Conservation (phyloP, 23 tunicate genomes). For the Corella eumyota region DNA sequence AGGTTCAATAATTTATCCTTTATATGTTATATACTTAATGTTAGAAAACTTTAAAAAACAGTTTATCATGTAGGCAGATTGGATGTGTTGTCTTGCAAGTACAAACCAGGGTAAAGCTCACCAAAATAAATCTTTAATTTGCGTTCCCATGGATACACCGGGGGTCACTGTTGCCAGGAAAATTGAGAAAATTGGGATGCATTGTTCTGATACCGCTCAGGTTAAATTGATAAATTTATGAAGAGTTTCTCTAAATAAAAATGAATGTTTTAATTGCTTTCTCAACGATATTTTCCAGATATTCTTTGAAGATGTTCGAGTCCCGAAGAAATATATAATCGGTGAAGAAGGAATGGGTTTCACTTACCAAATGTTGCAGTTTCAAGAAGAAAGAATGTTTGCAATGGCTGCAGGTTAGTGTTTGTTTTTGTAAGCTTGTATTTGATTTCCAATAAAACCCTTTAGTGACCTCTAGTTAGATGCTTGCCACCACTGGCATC, state of each 20-base stretch:
- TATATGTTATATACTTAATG: too few species aligned
- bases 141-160: conserved; percentile 89
- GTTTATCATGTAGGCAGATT: conserved; percentile 57
- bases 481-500: too few species aligned
- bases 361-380: conserved; percentile 91
- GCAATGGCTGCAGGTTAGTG: conserved; percentile 45
- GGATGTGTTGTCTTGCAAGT: conserved; percentile 85
- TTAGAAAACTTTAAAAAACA: too few species aligned
- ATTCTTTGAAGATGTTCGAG: conserved; percentile 86
- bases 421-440: neutral
- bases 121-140: conserved; percentile 76
- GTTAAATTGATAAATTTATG: conserved; percentile 22
- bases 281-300: conserved; percentile 17
- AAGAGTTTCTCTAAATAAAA: neutral
- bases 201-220: conserved; percentile 69
- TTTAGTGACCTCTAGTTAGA: too few species aligned
- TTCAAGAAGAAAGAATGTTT: conserved; percentile 88
- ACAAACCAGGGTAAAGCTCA: conserved; percentile 75
- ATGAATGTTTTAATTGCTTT: neutral
- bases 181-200: conserved; percentile 92
- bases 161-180: conserved; percentile 66
- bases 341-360: conserved; percentile 98
- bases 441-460: neutral
- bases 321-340: conserved; percentile 65
- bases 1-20: conserved; percentile 13